phyloP scores from a whole-genome alignment of 2,797 vertebrate species.

The Eurystomus glaucurus region DNA sequence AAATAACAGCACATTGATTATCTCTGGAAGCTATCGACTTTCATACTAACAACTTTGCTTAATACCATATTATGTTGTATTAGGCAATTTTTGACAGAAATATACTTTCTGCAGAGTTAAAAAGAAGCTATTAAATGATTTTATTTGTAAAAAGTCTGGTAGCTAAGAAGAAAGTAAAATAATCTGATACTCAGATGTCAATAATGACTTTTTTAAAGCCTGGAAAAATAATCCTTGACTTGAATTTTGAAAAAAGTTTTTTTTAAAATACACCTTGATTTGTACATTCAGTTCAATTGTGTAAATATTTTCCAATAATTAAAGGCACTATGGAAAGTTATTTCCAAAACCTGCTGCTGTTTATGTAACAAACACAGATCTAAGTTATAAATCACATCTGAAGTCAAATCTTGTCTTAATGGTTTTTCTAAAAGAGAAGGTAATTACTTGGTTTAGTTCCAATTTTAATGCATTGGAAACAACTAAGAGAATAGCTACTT shows the following conservation, averaged over 20 bases:
- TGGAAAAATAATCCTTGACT: neutral
- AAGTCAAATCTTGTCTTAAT: neutral
- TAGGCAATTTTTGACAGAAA: conserved; percentile 8
- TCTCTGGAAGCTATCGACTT: conserved; percentile 40
- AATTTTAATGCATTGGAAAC: neutral
- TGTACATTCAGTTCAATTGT: neutral
- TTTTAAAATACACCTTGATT: neutral
- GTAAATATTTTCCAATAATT: conserved; percentile 3
- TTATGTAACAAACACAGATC: neutral
- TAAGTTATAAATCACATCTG: neutral
- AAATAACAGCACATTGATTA: conserved; percentile 54
- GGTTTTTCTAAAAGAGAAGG: neutral
- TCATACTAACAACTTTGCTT: neutral
- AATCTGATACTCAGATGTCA: neutral
- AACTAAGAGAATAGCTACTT: neutral
- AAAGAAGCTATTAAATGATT: neutral
- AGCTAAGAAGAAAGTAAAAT: neutral
- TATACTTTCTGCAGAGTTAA: neutral
- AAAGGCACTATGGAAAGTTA: neutral
- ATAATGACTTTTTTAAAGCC: neutral
- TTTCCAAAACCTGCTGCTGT: neutral
- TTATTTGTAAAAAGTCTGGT: neutral
- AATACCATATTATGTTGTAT: neutral
- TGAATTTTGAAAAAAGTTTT: neutral
- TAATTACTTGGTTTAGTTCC: neutral